Evolutionary conservation across 2,113 vertebrate genomes (phyloP), one percentile per base, ranked within the genome.

Genomic region (Limanda limanda): DNA sequence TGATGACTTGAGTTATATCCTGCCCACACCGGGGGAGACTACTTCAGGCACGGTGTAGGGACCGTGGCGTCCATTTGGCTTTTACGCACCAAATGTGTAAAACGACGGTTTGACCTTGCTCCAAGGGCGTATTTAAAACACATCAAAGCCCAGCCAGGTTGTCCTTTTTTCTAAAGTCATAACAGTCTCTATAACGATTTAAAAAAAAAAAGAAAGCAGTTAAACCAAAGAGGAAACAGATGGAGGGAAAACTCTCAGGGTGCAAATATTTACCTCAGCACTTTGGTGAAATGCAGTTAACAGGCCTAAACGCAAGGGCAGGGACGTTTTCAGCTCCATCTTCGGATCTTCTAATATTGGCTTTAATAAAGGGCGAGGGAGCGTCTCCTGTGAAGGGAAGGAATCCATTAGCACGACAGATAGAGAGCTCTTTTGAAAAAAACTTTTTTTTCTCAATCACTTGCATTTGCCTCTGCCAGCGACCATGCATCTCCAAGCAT

Each of bases 231-330:
- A 89, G 74, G 85, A 74, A 83, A 83, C 71, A 81, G 81, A 84
- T 88, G 79, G 86, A 90, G 87, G 79, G 74, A 85, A 84, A 86
- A 82, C 78, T 62, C 56, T 86, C 68, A 65, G 55, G 78, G 81
- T 89, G 69, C 88, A 92, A 88, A 94, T 94, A 94, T 95, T 95
- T 95, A 95, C 95, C 95, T 95, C 93, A 87, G 85, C 84, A 92
- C 90, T 93, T 91, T 88, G 92, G 82, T 91, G 93, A 88, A 90
- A 93, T 80, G 89, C 84, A 91, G 92, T 89, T 80, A 94, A 92
- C 92, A 93, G 95, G 94, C 95, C 95, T 94, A 94, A 90, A 93
- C 84, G 88, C 86, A 89, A 90, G 86, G 86, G 85, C 86, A 93
- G 91, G 85, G 84, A 88, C 84, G 86, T 88, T 94, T 93, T 92